These are phyloP conservation scores for Capitella teleta DNA, from an alignment of 1,140 invertebrate genomes.

Conservation along the genomic window DNA sequence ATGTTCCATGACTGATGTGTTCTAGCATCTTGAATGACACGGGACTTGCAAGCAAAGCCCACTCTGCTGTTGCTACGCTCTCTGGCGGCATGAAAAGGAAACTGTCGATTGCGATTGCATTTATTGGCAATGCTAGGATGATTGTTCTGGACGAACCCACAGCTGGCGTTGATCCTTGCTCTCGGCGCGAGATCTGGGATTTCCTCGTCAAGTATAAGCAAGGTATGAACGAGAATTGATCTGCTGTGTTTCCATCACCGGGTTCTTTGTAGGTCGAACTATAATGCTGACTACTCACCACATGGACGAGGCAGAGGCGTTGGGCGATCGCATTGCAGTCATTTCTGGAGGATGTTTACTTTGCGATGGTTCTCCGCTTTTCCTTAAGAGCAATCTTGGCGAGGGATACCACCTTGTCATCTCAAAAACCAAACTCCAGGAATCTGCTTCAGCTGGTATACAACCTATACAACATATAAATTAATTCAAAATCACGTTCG, in stretches of 20 bases:
- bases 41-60: conserved; percentile 50
- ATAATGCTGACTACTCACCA: conserved; percentile 26
- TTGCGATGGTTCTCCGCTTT: conserved; percentile 26
- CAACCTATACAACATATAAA: too few species aligned
- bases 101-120: conserved; percentile 45
- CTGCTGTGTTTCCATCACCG: too few species aligned
- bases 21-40: conserved; percentile 45
- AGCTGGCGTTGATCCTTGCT: conserved; percentile 88
- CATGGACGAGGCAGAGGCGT: conserved; percentile 41
- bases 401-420: conserved; percentile 31
- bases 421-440: too few species aligned
- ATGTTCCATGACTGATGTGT: too few species aligned
- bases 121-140: conserved; percentile 44
- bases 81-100: conserved; percentile 48
- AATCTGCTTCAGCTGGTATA: too few species aligned
- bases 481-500: too few species aligned
- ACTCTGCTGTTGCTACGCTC: conserved; percentile 55
- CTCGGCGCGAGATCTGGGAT: conserved; percentile 80
- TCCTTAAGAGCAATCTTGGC: conserved; percentile 22
- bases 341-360: conserved; percentile 46
- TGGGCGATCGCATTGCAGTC: conserved; percentile 84
- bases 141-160: conserved; percentile 59
- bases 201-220: conserved; percentile 40
- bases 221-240: too few species aligned
- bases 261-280: conserved; percentile 13